Conservation (phyloP, 2,113 vertebrate species). For the Pseudois nayaur region DNA sequence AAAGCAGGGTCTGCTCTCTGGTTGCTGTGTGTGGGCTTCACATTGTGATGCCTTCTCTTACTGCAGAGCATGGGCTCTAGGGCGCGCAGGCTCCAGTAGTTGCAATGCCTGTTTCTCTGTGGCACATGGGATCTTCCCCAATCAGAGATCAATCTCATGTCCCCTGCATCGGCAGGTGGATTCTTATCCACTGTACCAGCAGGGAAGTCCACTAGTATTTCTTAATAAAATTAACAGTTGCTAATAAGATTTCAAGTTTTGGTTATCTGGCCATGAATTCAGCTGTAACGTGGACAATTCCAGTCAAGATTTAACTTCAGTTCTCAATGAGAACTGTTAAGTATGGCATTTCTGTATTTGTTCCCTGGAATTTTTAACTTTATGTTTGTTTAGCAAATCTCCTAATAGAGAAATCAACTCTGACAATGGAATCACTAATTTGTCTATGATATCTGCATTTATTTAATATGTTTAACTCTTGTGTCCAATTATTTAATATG, state of each 20-base stretch:
- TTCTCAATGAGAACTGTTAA: background rate
- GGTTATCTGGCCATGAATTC: background rate
- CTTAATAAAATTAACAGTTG: background rate
- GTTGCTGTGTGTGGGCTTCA: background rate
- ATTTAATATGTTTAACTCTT: background rate
- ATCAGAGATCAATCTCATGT: background rate
- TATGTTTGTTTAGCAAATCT: background rate
- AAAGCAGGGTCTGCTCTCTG: background rate
- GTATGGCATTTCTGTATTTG: background rate
- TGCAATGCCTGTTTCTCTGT: background rate
- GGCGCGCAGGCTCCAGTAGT: rapidly evolving
- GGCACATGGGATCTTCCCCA: background rate
- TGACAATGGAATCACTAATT: background rate
- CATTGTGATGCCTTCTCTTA: background rate
- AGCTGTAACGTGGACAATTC: background rate
- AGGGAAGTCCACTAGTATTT: background rate
- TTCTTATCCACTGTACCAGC: background rate
- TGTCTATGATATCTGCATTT: background rate
- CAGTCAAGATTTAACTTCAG: background rate
- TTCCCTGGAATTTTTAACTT: background rate
- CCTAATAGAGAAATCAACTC: background rate
- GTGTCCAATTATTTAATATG: background rate
- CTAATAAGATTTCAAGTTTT: background rate
- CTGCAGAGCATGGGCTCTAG: background rate
- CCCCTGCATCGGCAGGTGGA: background rate